A percentile compares a stretch with the other conserved stretches of the same genome.
These are phyloP conservation scores for Trichogramma evanescens DNA, from an alignment of 2,888 invertebrate genomes.

Conservation along the genomic window DNA sequence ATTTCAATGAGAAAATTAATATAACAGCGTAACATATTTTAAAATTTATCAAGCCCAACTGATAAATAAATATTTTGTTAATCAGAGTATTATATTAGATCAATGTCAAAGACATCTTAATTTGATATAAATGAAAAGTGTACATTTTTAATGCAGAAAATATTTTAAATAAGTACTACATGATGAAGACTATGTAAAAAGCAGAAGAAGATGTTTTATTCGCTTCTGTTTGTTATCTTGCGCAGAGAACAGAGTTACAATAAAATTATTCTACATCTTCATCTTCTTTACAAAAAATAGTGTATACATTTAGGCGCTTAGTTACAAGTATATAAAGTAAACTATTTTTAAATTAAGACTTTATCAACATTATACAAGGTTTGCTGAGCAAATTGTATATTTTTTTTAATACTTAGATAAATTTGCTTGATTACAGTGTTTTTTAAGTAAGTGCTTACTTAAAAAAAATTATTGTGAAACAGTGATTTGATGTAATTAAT, in stretches of 20 bases:
- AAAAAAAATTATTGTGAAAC: not conserved
- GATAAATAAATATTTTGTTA: not conserved
- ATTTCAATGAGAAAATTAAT: too few relatives aligned
- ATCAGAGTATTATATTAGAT: not conserved
- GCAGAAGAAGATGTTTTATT: too few relatives aligned
- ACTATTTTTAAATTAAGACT: not conserved
- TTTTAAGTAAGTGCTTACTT: not conserved
- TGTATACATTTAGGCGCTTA: too few relatives aligned
- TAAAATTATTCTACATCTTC: not conserved
- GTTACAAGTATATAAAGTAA: too few relatives aligned
- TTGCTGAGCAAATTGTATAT: not conserved
- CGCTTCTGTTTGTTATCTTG: not conserved
- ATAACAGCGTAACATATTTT: too few relatives aligned
- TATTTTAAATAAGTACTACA: too few relatives aligned
- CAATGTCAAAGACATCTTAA: not conserved
- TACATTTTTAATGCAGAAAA: not conserved
- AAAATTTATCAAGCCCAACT: too few relatives aligned
- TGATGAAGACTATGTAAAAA: too few relatives aligned
- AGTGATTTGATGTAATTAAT: not conserved
- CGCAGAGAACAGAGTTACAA: slow-evolving; percentile 11
- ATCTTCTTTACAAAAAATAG: too few relatives aligned
- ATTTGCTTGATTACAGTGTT: not conserved
- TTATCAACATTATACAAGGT: not conserved
- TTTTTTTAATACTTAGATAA: not conserved
- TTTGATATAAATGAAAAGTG: slow-evolving; percentile 1